Conservation (phyloP, 2,797 vertebrate genomes). For the Falco naumanni region DNA sequence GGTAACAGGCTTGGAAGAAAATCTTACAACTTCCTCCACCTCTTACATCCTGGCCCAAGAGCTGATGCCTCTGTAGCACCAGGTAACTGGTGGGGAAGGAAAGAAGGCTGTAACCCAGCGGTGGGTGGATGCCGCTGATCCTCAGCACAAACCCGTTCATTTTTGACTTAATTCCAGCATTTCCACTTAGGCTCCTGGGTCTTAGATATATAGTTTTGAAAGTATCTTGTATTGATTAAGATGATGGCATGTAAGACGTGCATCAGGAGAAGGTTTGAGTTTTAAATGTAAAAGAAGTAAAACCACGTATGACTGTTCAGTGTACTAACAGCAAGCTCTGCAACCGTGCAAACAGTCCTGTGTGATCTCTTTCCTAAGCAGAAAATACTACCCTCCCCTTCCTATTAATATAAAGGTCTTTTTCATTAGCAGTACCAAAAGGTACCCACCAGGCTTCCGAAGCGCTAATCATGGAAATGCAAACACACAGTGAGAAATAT, state of each 20-base stretch:
- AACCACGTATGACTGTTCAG: background rate
- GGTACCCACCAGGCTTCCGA: background rate
- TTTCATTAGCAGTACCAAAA: background rate
- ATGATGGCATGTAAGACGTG: background rate
- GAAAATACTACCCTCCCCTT: background rate
- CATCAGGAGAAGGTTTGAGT: background rate
- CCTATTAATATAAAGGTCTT: background rate
- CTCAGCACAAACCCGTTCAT: accelerated
- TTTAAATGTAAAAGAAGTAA: background rate
- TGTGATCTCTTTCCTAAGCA: background rate
- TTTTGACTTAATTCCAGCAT: background rate
- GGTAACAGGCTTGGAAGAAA: background rate
- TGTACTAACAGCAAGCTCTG: background rate
- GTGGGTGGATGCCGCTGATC: accelerated
- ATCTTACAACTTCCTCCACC: accelerated
- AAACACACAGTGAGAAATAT: background rate
- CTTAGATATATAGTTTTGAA: background rate
- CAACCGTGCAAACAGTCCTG: background rate
- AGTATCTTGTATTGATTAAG: background rate
- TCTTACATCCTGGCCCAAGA: background rate
- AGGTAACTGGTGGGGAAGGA: background rate
- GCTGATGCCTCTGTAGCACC: background rate
- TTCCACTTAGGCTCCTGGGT: background rate
- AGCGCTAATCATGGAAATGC: background rate
- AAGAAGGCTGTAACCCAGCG: background rate